A percentile compares a stretch with the other conserved stretches of the same genome.
These are phyloP conservation scores for Drosophila acutilabella DNA, from an alignment of 2,888 invertebrate species.

Conservation along the genomic window DNA sequence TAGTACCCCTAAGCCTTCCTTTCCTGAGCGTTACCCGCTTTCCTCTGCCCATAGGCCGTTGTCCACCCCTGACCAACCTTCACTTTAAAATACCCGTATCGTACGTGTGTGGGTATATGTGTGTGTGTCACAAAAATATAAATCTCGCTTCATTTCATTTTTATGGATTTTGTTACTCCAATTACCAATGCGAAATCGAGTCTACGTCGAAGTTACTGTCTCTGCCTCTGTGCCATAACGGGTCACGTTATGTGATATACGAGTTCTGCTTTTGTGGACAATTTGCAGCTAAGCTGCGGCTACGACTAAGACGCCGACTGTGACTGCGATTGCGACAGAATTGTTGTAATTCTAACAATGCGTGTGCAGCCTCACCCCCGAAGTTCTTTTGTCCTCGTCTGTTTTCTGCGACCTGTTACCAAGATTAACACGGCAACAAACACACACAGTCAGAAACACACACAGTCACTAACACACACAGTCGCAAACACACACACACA, in stretches of 20 bases:
- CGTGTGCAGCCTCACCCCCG: slow-evolving; percentile 33
- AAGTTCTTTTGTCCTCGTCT: background rate
- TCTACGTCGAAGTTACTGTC: slow-evolving; percentile 5
- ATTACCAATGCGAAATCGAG: slow-evolving; percentile 48
- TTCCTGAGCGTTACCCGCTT: background rate
- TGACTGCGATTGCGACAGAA: slow-evolving; percentile 4
- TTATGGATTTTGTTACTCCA: slow-evolving; percentile 69
- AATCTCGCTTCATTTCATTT: slow-evolving; percentile 62
- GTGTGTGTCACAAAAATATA: slow-evolving; percentile 61
- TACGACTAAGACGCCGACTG: slow-evolving; percentile 1
- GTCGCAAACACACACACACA: slow-evolving; percentile 5
- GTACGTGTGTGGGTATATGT: slow-evolving; percentile 24
- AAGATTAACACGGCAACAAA: slow-evolving; percentile 62
- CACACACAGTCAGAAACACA: slow-evolving; percentile 24
- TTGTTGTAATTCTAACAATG: slow-evolving; percentile 54
- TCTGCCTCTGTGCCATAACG: slow-evolving; percentile 38
- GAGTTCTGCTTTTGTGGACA: slow-evolving; percentile 42
- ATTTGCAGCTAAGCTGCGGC: slow-evolving; percentile 67
- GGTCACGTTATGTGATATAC: slow-evolving; percentile 64
- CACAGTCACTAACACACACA: slow-evolving; percentile 22
- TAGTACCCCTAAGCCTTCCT: slow-evolving; percentile 9
- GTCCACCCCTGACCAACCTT: slow-evolving; percentile 52
- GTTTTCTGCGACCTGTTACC: slow-evolving; percentile 64
- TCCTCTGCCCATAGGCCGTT: background rate
- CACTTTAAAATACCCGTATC: slow-evolving; percentile 52